Conservation (phyloP, 1,140 invertebrate species). For the Pogonomyrmex barbatus region DNA sequence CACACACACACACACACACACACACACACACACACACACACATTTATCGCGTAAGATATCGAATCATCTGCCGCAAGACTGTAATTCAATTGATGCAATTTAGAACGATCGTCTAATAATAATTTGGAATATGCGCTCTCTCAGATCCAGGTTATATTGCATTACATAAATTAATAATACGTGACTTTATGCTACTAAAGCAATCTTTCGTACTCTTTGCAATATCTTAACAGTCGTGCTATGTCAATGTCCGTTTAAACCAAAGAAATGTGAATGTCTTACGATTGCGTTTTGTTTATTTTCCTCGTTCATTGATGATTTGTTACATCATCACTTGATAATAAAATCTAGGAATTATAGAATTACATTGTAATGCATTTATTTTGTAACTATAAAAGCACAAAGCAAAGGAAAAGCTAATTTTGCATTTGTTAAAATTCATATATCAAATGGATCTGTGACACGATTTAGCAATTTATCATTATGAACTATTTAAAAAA, state of each 20-base stretch:
- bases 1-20: no score
- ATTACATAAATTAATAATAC: conserved; percentile 30
- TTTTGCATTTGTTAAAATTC: conserved; percentile 77
- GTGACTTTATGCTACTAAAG: conserved; percentile 3
- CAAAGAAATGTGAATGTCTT: conserved; percentile 36
- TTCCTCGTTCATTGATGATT: conserved; percentile 69
- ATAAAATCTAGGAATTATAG: neutral
- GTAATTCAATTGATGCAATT: conserved; percentile 55
- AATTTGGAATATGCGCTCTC: conserved; percentile 43
- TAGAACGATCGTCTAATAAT: conserved; percentile 38
- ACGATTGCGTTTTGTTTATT: conserved; percentile 69
- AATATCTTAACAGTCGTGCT: conserved; percentile 43
- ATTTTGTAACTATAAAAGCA: neutral
- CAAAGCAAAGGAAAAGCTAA: neutral
- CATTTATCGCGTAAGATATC: conserved; percentile 48
- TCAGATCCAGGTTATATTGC: conserved; percentile 28
- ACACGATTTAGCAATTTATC: conserved; percentile 66
- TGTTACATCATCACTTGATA: neutral
- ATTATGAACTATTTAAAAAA: neutral
- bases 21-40: neutral
- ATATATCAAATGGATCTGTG: conserved; percentile 82
- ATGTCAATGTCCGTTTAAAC: conserved; percentile 36
- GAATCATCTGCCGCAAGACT: conserved; percentile 47
- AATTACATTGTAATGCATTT: neutral
- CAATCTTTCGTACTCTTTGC: conserved; percentile 30